Evolutionary conservation across 2,797 vertebrate species (phyloP).

Genomic region (Spheniscus humboldti): DNA sequence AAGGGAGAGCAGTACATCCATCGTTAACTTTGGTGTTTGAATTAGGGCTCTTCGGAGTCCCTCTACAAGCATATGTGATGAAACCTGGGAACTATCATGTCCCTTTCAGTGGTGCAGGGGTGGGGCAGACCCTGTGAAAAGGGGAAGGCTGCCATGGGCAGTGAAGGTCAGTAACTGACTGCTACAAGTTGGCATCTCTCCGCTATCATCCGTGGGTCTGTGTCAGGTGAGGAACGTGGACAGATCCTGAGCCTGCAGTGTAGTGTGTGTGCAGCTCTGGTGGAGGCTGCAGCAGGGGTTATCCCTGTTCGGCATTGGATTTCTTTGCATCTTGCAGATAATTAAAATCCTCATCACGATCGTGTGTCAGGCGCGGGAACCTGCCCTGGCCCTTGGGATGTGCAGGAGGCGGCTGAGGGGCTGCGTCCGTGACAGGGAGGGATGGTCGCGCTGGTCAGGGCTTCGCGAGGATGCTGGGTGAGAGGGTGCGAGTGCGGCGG

Average conservation of each 20-base stretch:
- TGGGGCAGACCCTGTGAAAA: neutral
- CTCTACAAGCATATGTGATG: fast-evolving
- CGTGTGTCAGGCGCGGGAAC: fast-evolving
- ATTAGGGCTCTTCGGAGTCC: neutral
- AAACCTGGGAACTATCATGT: neutral
- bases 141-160: neutral
- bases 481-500: neutral
- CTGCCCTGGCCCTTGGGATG: neutral
- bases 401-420: neutral
- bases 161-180: fast-evolving
- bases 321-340: neutral
- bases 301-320: neutral
- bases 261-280: neutral
- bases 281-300: neutral
- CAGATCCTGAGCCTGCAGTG: fast-evolving
- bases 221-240: fast-evolving
- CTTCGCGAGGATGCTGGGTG: neutral
- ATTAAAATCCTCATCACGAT: neutral
- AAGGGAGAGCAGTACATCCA: neutral
- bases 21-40: fast-evolving
- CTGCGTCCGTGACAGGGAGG: fast-evolving
- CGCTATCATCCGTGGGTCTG: fast-evolving
- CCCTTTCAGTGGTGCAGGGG: neutral
- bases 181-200: neutral
- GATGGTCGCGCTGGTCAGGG: fast-evolving